Conservation (phyloP, 1,140 invertebrate species). For the Drosophila novamexicana region DNA sequence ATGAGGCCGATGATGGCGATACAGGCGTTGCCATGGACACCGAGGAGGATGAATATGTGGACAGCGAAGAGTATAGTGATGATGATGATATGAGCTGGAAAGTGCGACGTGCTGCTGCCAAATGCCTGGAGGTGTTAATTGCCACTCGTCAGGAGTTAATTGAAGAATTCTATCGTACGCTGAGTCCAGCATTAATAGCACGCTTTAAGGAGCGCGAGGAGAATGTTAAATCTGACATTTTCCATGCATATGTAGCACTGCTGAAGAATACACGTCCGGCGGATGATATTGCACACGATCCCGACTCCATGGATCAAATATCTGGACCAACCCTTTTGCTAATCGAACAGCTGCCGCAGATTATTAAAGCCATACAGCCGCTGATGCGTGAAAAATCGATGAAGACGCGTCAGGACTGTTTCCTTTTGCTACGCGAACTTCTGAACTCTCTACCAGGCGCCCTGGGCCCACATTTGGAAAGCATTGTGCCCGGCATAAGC, state of each 20-base stretch:
- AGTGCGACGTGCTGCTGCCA: conserved; percentile 96
- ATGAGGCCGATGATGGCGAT: conserved; percentile 90
- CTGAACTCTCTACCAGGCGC: conserved; percentile 95
- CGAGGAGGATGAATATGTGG: conserved; percentile 89
- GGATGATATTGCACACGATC: conserved; percentile 87
- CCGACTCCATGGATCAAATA: conserved; percentile 91
- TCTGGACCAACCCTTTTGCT: conserved; percentile 88
- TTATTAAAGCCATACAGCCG: conserved; percentile 95
- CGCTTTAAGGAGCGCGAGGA: conserved; percentile 99
- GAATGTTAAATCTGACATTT: conserved; percentile 99
- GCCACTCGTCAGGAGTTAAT: conserved; percentile 95
- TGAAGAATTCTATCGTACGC: conserved; percentile 93
- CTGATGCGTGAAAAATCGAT: conserved; percentile 97
- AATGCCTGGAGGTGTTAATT: conserved; percentile 98
- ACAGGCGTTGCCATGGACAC: conserved; percentile 88
- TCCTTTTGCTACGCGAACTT: conserved; percentile 95
- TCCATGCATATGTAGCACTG: conserved; percentile 97
- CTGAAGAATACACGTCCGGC: conserved; percentile 93
- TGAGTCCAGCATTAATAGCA: conserved; percentile 95
- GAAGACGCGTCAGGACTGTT: conserved; percentile 96
- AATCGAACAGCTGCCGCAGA: conserved; percentile 87
- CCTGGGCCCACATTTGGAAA: conserved; percentile 92
- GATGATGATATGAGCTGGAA: conserved; percentile 99
- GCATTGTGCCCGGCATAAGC: conserved; percentile 95
- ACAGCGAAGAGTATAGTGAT: conserved; percentile 98